Percentiles rank a stretch among this genome's conserved stretches.
Evolutionary conservation across 2,888 invertebrate species (phyloP).

Genomic region (Vanessa cardui): DNA sequence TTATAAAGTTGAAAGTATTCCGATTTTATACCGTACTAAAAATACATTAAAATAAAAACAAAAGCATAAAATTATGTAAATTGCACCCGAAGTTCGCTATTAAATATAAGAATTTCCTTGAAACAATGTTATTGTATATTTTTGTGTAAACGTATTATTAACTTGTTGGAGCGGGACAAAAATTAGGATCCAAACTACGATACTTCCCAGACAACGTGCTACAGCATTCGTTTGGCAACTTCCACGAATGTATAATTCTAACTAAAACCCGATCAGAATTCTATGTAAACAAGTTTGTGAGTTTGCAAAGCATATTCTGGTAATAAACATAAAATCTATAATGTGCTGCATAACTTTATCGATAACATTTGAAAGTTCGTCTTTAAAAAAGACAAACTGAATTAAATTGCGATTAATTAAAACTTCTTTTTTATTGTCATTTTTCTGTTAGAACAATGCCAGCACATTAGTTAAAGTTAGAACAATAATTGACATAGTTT

Average conservation of each 20-base stretch:
- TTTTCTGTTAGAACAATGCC: slow-evolving; percentile 9
- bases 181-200: slow-evolving; percentile 43
- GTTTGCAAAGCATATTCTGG: slow-evolving; percentile 66
- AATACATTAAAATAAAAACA: background rate
- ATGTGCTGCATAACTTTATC: slow-evolving; percentile 69
- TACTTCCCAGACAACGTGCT: slow-evolving; percentile 46
- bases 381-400: slow-evolving; percentile 51
- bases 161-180: slow-evolving; percentile 44
- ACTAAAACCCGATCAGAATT: slow-evolving; percentile 74
- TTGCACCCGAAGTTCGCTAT: background rate
- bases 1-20: background rate
- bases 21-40: background rate
- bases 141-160: slow-evolving; percentile 33
- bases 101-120: slow-evolving; percentile 8
- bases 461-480: slow-evolving; percentile 8
- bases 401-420: slow-evolving; percentile 54
- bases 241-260: slow-evolving; percentile 68
- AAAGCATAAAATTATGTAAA: slow-evolving; percentile 17
- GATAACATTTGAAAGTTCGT: slow-evolving; percentile 60
- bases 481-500: background rate
- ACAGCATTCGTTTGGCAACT: slow-evolving; percentile 64
- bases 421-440: slow-evolving; percentile 42
- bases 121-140: slow-evolving; percentile 17
- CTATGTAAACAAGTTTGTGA: slow-evolving; percentile 75
- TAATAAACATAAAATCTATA: slow-evolving; percentile 73